Evolutionary conservation across 2,888 invertebrate genomes (phyloP), one percentile per base, ranked within the genome.

Genomic region (Pandemis corylana): DNA sequence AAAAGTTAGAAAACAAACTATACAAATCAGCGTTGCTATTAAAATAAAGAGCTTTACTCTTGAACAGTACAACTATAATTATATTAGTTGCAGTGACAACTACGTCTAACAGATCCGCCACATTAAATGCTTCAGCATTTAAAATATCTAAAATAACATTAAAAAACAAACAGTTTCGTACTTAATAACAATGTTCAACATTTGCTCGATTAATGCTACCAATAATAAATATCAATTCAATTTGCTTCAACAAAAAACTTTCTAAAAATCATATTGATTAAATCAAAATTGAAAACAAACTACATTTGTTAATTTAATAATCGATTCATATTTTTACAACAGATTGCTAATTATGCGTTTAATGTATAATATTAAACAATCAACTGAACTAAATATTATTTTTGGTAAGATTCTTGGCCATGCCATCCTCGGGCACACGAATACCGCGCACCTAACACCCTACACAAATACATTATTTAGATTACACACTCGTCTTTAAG

Each of bases 401-500:
- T 68, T 72, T 68, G 72, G 68, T 69, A 49, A 69, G 42, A 69
- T 65, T 65, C 49, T 42, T 53, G 49, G 61, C 51, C 49, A 20
- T 53, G 44, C 42, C 59, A 46, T 65, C 20, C 20, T 65, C 46
- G 7, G 44, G 15, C 5, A n/a, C n/a, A 44, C 63, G n/a, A 13
- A 12, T 6, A 20, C 41, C 62, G 13, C 41, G 41, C 13, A 62
- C 28, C 62, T 53, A 51, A 72, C 44, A 44, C n/a, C 56, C 15
- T 63, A 72, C 49, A 72, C 53, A 65, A 72, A 72, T 62, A 72
- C 68, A 56, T 67, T 65, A 36, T 71, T 66, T 42, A 66, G 61
- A 46, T 71, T 6, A 42, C 63, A 68, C 46, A 68, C 67, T 20
- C 63, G 56, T 49, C 28, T 13, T 64, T 69, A 73, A 68, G 64